phyloP scores from a whole-genome alignment of 2,888 invertebrate genomes.

The Trissolcus brochymenae region DNA sequence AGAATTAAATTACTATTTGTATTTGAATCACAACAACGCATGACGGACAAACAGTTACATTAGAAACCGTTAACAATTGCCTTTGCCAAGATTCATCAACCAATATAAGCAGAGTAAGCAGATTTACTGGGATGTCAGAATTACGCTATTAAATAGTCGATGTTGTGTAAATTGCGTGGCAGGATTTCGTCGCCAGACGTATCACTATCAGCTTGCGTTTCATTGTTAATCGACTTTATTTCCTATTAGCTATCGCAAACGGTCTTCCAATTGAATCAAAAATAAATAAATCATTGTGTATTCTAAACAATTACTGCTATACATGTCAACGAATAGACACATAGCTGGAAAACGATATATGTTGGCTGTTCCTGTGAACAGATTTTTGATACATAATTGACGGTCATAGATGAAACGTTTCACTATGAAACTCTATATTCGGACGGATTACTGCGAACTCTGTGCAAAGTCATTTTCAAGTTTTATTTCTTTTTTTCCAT shows the following conservation, averaged over 20 bases:
- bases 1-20: neutral
- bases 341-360: neutral
- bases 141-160: slow-evolving; percentile 31
- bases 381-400: slow-evolving; percentile 30
- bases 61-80: neutral
- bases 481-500: neutral
- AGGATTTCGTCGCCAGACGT: slow-evolving; percentile 21
- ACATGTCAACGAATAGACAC: neutral
- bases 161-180: slow-evolving; percentile 9
- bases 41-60: slow-evolving; percentile 4
- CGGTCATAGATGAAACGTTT: slow-evolving; percentile 22
- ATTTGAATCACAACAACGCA: neutral
- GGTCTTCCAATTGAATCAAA: too few relatives aligned
- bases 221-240: slow-evolving; percentile 13
- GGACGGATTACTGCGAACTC: neutral
- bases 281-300: neutral
- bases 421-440: slow-evolving; percentile 11
- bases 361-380: neutral
- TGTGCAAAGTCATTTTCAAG: slow-evolving; percentile 4
- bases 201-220: slow-evolving; percentile 21
- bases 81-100: neutral
- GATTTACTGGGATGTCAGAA: slow-evolving; percentile 25
- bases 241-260: neutral
- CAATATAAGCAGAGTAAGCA: slow-evolving; percentile 3
- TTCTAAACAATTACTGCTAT: neutral